These are phyloP conservation scores for Selenia dentaria DNA, from an alignment of 2,888 invertebrate genomes.

Conservation along the genomic window DNA sequence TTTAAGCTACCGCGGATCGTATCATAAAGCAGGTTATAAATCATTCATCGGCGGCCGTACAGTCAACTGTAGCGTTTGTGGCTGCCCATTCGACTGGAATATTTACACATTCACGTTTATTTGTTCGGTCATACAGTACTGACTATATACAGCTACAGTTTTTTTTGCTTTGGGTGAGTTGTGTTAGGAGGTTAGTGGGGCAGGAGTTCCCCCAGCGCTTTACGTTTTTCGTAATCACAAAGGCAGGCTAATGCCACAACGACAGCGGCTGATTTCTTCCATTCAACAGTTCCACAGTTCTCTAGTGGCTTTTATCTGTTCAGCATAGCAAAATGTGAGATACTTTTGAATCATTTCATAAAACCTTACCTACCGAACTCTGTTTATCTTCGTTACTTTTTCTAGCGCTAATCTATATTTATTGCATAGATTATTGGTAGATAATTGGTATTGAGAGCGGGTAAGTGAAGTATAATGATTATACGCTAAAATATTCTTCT, in stretches of 20 bases:
- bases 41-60: conserved; percentile 46
- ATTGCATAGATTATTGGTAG: too few species aligned
- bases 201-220: conserved; percentile 48
- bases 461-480: too few species aligned
- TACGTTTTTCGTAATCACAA: conserved; percentile 53
- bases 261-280: conserved; percentile 40
- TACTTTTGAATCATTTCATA: conserved; percentile 1
- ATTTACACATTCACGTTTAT: conserved; percentile 63
- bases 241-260: conserved; percentile 46
- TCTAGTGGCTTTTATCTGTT: conserved; percentile 12
- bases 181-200: conserved; percentile 75
- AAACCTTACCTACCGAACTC: too few species aligned
- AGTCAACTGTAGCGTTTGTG: conserved; percentile 42
- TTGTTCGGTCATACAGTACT: conserved; percentile 54
- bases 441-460: too few species aligned
- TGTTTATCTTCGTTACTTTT: too few species aligned
- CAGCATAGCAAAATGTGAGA: conserved; percentile 6
- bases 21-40: conserved; percentile 44
- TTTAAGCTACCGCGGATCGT: conserved; percentile 34
- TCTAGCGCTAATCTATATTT: too few species aligned
- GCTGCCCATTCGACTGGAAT: conserved; percentile 45
- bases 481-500: too few species aligned
- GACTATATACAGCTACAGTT: conserved; percentile 24
- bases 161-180: conserved; percentile 62
- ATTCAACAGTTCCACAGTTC: conserved; percentile 31